Evolutionary conservation across 2,888 invertebrate species (phyloP).

Genomic region (Drosophila anomelani): DNA sequence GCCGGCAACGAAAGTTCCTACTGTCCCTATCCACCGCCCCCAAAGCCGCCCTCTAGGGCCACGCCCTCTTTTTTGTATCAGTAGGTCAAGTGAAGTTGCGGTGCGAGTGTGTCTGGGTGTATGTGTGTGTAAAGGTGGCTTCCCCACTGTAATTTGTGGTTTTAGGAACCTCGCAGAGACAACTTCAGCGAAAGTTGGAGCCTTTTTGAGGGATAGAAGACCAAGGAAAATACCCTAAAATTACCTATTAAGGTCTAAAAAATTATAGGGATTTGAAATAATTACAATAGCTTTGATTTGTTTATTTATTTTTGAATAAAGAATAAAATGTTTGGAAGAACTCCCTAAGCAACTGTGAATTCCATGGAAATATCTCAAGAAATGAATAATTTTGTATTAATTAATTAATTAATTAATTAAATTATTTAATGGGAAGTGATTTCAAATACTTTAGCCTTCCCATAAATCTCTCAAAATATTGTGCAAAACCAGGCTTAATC

Average conservation of each 20-base stretch:
- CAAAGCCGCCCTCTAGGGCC: neutral
- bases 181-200: constrained; percentile 1
- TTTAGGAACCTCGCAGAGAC: neutral
- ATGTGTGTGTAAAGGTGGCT: neutral
- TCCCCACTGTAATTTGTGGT: neutral
- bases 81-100: constrained; percentile 27
- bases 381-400: neutral
- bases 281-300: neutral
- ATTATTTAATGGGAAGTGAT: too few species aligned
- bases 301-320: neutral
- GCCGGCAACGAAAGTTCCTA: constrained; percentile 24
- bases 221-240: neutral
- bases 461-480: constrained; percentile 19
- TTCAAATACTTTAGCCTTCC: neutral
- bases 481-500: constrained; percentile 30
- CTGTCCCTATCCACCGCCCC: constrained; percentile 14
- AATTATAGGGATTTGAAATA: rapidly evolving
- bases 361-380: neutral
- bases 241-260: too few species aligned
- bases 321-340: too few species aligned
- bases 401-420: neutral
- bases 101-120: neutral
- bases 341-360: neutral
- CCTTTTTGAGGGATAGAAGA: neutral
- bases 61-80: constrained; percentile 29